Conservation (phyloP, 2,113 vertebrate genomes). For the Chelonoidis abingdonii region DNA sequence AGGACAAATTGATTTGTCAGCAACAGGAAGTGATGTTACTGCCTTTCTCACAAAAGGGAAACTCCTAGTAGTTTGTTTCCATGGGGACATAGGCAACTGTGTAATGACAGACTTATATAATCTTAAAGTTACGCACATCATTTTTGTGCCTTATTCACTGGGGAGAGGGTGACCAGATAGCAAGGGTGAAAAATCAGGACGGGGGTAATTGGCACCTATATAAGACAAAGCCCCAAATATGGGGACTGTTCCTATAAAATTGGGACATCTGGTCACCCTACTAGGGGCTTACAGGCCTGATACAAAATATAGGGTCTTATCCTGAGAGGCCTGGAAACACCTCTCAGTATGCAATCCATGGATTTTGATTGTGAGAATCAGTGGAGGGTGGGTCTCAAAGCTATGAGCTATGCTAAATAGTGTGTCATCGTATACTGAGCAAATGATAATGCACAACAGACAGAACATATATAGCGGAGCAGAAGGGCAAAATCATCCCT, state of each 20-base stretch:
- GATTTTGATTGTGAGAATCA: rapidly evolving
- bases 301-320: not conserved
- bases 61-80: slow-evolving; percentile 83
- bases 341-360: not conserved
- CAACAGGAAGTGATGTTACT: slow-evolving; percentile 84
- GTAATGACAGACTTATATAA: slow-evolving; percentile 63
- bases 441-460: not conserved
- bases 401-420: not conserved
- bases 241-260: no score
- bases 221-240: no score
- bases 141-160: not conserved
- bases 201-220: no score
- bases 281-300: rapidly evolving
- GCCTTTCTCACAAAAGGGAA: slow-evolving; percentile 80
- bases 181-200: no score
- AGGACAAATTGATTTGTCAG: slow-evolving; percentile 83
- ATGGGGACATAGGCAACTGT: slow-evolving; percentile 73
- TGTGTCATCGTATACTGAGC: not conserved
- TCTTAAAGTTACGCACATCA: slow-evolving; percentile 55
- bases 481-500: not conserved
- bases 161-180: not conserved
- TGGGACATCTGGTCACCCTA: not conserved
- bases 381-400: not conserved
- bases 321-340: not conserved
- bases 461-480: rapidly evolving